Evolutionary conservation across 2,888 invertebrate species (phyloP).

Genomic region (Netelia melanura): DNA sequence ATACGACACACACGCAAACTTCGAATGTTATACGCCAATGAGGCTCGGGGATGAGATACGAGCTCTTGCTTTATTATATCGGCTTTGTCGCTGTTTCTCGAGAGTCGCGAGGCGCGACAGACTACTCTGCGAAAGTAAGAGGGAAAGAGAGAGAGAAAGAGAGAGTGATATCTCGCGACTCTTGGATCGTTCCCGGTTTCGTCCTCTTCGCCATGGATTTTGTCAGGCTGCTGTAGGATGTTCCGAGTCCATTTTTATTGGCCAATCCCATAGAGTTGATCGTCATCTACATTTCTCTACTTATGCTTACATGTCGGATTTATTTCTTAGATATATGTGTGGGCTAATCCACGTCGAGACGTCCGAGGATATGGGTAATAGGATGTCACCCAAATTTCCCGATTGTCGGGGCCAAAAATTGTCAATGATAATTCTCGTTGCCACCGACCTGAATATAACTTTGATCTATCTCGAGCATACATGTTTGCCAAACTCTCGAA

Average conservation of each 20-base stretch:
- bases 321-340: neutral
- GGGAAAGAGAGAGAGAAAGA: conserved; percentile 21
- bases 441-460: conserved; percentile 58
- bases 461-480: conserved; percentile 11
- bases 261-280: conserved; percentile 18
- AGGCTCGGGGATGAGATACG: conserved; percentile 79
- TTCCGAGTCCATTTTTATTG: conserved; percentile 43
- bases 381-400: conserved; percentile 54
- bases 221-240: conserved; percentile 40
- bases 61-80: conserved; percentile 78
- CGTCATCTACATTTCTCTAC: conserved; percentile 30
- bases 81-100: conserved; percentile 75
- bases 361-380: conserved; percentile 39
- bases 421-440: conserved; percentile 26
- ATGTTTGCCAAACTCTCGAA: conserved; percentile 6
- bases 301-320: neutral
- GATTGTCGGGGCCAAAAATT: conserved; percentile 28
- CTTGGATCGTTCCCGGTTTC: conserved; percentile 40
- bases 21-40: conserved; percentile 82
- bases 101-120: conserved; percentile 46
- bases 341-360: conserved; percentile 8
- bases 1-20: conserved; percentile 51
- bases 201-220: conserved; percentile 34
- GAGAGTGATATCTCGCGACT: conserved; percentile 28
- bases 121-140: conserved; percentile 35